Conservation (phyloP, 2,113 vertebrate species). For the Ictalurus punctatus region DNA sequence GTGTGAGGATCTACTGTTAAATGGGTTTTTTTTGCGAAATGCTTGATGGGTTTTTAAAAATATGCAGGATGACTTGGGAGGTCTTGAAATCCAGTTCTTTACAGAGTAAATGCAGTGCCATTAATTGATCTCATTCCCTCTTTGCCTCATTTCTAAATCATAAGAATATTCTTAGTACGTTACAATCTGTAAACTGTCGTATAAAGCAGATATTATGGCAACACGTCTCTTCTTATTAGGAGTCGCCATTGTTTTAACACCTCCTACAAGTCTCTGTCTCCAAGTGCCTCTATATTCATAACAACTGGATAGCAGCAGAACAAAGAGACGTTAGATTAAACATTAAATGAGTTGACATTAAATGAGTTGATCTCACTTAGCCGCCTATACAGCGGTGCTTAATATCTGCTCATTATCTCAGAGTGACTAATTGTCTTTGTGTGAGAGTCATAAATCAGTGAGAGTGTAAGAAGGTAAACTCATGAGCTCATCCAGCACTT, state of each 20-base stretch:
- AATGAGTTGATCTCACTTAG: neutral
- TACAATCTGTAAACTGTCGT: neutral
- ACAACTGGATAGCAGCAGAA: neutral
- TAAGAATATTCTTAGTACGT: neutral
- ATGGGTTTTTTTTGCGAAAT: neutral
- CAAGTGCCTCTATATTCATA: slow-evolving; percentile 2
- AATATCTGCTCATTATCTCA: neutral
- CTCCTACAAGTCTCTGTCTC: neutral
- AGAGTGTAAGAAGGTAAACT: neutral
- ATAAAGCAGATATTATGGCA: neutral
- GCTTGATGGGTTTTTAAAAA: neutral
- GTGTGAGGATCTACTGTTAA: neutral
- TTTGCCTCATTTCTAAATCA: neutral
- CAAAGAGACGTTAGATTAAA: neutral
- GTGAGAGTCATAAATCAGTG: neutral
- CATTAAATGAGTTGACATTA: too few relatives aligned
- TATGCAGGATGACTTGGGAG: neutral
- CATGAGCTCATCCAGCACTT: neutral
- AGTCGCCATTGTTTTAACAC: neutral
- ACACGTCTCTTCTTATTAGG: neutral
- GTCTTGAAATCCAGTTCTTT: neutral
- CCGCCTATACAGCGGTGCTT: neutral
- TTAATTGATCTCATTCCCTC: too few relatives aligned
- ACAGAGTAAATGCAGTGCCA: neutral
- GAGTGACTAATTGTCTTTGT: slow-evolving; percentile 1